Base-by-base conservation (phyloP, 2,113 vertebrate genomes). In the Colius striatus region DNA sequence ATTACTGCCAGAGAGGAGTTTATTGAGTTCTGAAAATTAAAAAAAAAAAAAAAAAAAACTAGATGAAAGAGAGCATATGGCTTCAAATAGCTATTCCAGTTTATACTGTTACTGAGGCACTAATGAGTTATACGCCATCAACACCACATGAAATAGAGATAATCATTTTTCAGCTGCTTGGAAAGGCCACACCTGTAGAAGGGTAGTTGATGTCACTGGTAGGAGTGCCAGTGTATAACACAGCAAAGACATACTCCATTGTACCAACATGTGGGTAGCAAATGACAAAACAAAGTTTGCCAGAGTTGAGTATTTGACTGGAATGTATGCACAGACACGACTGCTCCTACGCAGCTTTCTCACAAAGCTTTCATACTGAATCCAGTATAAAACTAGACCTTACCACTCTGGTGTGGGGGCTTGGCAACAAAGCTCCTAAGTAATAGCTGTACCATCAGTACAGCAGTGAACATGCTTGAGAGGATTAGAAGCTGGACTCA, bases 301-400 rank as follows among this genome's bases (percentile, higher is more conserved):
- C 57, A 58, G 48, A 21, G 27, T 6, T 1, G 1, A n/a, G 19
- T 4, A 6, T 47, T 50, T 34, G 53, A 16, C 41, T 71, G 22
- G 51, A 22, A 75, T 0, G 2, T 51, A 29, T 3, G 5, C 0
- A 1, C 29, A 43, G 51, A 50, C 36, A 34, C 1, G 1, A 43
- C 19, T 51, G 62, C 48, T 73, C 10, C 88, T 50, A 20, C 1
- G 2, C 29, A 61, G 71, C 20, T 30, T 76, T 68, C 22, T 41
- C n/a, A 22, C 38, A 61, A 38, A 60, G 32, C 12, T 63, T 38
- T 51, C 21, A 6, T 3, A 3, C 11, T 21, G 34, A 71, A 75
- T 41, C 30, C 47, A 29, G 11, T 29, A 30, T 26, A 50, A 47
- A 70, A 63, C 25, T 7, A 73, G 61, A 65, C 77, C 38, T 87